Percentiles rank a stretch among this genome's conserved stretches.
phyloP scores from a whole-genome alignment of 2,113 vertebrate genomes.

The Phainopepla nitens region DNA sequence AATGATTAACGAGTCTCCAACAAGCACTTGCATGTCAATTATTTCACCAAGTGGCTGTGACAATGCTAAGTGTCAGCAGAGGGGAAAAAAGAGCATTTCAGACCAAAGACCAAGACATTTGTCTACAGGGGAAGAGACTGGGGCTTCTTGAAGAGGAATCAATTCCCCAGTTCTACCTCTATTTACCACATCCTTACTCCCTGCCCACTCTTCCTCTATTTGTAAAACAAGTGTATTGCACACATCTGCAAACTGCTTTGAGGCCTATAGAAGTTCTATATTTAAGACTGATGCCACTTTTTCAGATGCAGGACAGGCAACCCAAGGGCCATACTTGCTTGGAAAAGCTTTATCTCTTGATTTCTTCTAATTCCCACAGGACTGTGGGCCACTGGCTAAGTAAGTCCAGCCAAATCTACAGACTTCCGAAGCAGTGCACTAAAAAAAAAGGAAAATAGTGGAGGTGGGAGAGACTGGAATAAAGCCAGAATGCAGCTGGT shows the following conservation, averaged over 20 bases:
- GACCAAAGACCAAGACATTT: not conserved
- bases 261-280: not conserved
- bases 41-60: not conserved
- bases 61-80: not conserved
- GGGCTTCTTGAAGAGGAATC: not conserved
- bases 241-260: not conserved
- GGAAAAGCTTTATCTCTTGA: not conserved
- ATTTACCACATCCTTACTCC: not conserved
- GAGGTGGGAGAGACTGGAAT: not conserved
- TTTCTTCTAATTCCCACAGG: not conserved
- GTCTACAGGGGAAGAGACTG: not conserved
- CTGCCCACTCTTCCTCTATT: not conserved
- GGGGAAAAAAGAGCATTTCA: not conserved
- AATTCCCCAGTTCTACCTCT: not conserved
- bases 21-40: slow-evolving; percentile 38
- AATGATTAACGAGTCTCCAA: slow-evolving; percentile 19
- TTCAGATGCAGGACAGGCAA: not conserved
- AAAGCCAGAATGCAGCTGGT: not conserved
- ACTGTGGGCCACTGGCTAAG: not conserved
- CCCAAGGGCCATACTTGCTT: not conserved
- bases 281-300: not conserved
- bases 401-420: not conserved
- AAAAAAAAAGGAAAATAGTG: not conserved
- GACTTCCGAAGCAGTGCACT: not conserved
- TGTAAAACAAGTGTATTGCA: not conserved